Evolutionary conservation across 2,797 vertebrate species (phyloP), one percentile per base, ranked within the genome.

Genomic region (Hemibagrus guttatus): DNA sequence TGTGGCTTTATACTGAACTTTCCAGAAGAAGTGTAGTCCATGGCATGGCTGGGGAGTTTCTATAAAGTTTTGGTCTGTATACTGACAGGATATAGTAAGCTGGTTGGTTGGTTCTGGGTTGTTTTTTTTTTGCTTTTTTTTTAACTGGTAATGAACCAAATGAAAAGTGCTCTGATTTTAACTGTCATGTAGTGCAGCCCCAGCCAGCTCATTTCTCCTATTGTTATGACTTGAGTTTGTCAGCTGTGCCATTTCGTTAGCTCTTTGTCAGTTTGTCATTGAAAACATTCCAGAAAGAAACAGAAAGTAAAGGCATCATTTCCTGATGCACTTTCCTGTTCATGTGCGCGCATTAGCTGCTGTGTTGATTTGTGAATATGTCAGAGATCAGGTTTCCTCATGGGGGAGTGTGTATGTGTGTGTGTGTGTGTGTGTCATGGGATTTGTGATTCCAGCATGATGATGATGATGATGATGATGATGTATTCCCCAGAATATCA

Each of bases 371-470:
- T 5, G 56, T 49, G 9, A 39, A 63, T 23, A 9, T 23, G 23
- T 68, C 16, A 39, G 46, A 21, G 68, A 56, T 83, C 42, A 23
- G 35, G 63, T 83, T 83, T 78, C 81, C 11, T 78, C 35, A 6
- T 26, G 11, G 52, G 63, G 39, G 28, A n/a, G 66, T 64, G 63
- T 28, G 63, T 61, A 6, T 61, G 59, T 64, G 26, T 31, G 64
- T 16, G 58, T 66, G 39, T 28, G 46, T 49, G 52, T 83, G 46
- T 86, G 68, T 74, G 64, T 58, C 56, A 64, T 72, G 82, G 74
- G 63, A 74, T 81, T 64, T 85, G 4, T 84, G 81, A 69, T 79
- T 79, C 82, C 69, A 54, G 59, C 26, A 3, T 56, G 54, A 28
- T 54, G 42, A 52, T 78, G 52, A 31, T 35, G 49, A 54, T 78